Evolutionary conservation across 2,797 vertebrate genomes (phyloP), one percentile per base, ranked within the genome.

Genomic region (Helostoma temminkii): DNA sequence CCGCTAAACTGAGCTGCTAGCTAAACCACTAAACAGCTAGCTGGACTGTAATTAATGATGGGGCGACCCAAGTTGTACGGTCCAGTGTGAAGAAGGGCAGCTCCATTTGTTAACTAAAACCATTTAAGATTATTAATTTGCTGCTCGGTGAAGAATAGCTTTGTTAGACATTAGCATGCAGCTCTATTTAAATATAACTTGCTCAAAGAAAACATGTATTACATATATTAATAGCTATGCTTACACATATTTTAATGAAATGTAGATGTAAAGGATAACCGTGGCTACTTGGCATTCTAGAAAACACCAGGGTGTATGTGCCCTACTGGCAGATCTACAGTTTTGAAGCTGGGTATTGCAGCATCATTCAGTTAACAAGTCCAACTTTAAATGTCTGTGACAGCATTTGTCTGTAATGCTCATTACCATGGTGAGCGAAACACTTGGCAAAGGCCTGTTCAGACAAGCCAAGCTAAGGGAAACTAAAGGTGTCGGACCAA

Each of bases 341-440:
- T 36, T 11, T 41, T 1, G 62, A 30, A 52, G 11, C 46, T 5
- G 37, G 37, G 22, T 45, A 32, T 32, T 81, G 69, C 66, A 66
- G 56, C 72, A 76, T 80, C 66, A 53, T 74, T 64, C 52, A 62
- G 21, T 55, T 18, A 58, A 63, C 50, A 26, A 18, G 58, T 76
- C 63, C 72, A 73, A 65, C 62, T 72, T 43, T 74, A 80, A 71
- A 76, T 63, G 22, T 72, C 11, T 47, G 12, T 66, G 69, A 71
- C 53, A 71, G 43, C 57, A 73, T 80, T 64, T 59, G 52, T 71
- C 66, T 80, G 55, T 71, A 66, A 72, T 59, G 36, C 61, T 69
- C 39, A 26, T 61, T 76, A 63, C 73, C 47, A 58, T 47, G 46
- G 65, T 47, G 54, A 43, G 30, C 65, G 69, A 66, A 75, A 43